A percentile compares a stretch with the other conserved stretches of the same genome.
Conservation (phyloP, 2,113 vertebrate species). For the Archilochus colubris region DNA sequence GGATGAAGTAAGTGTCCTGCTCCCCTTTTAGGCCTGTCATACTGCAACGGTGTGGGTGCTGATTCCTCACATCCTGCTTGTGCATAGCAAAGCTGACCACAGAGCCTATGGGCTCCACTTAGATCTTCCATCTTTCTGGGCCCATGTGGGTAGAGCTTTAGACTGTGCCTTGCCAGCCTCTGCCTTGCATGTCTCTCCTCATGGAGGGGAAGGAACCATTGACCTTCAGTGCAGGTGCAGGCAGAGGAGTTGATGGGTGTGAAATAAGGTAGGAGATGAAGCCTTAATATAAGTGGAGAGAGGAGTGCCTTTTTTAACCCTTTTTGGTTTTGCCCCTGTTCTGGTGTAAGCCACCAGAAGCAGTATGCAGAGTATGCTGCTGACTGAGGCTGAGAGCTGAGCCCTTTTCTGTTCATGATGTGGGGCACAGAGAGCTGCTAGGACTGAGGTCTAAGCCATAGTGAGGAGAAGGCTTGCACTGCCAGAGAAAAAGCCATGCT, state of each 20-base stretch:
- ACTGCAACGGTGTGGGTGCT: background rate
- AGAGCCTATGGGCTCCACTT: background rate
- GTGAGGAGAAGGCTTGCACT: background rate
- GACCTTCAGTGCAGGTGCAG: background rate
- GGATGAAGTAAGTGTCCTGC: conserved; percentile 88
- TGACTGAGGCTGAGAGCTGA: background rate
- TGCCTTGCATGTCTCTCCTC: background rate
- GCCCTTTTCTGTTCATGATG: background rate
- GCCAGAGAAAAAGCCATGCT: background rate
- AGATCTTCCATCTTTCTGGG: background rate
- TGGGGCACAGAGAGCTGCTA: background rate
- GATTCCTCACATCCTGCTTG: background rate
- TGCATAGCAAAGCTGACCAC: background rate
- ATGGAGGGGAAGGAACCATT: background rate
- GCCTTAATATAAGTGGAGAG: background rate
- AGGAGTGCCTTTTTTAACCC: background rate
- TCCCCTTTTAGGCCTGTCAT: background rate
- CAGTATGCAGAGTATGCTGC: background rate
- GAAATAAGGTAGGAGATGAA: background rate
- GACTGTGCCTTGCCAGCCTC: background rate
- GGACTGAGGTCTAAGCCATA: background rate
- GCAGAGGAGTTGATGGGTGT: background rate
- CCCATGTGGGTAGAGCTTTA: background rate
- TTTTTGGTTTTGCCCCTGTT: background rate
- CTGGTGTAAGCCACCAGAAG: background rate